Conservation (phyloP, 1,140 invertebrate species). For the Euglossa dilemma region DNA sequence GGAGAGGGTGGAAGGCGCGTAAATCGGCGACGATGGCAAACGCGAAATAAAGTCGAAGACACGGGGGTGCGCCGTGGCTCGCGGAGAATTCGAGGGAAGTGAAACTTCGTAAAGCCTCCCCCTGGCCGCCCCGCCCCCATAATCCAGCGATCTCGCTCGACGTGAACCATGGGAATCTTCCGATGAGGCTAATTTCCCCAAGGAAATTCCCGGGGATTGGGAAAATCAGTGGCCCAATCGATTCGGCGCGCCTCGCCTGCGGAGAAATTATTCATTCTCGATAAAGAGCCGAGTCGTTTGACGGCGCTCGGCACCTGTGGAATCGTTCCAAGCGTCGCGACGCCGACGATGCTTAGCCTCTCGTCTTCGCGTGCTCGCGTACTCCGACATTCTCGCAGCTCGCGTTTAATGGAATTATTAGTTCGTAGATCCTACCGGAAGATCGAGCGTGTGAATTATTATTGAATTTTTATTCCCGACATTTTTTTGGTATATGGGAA, state of each 20-base stretch:
- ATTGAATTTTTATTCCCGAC: too few species aligned
- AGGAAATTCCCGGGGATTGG: constrained; percentile 70
- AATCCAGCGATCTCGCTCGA: constrained; percentile 66
- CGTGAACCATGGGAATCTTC: constrained; percentile 70
- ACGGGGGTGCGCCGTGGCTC: constrained; percentile 4
- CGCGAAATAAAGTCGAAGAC: constrained; percentile 37
- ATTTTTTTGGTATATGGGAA: too few species aligned
- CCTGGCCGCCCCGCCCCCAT: constrained; percentile 17
- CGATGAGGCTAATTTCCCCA: constrained; percentile 71
- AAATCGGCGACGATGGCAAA: constrained; percentile 31
- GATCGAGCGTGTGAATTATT: too few species aligned
- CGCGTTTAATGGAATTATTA: too few species aligned
- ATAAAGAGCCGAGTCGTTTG: constrained; percentile 67
- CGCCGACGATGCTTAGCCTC: not conserved
- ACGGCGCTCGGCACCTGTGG: constrained; percentile 62
- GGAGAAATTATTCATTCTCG: constrained; percentile 71
- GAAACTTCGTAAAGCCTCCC: constrained; percentile 60
- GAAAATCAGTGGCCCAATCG: constrained; percentile 70
- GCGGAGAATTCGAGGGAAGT: constrained; percentile 52
- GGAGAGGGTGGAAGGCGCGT: not conserved
- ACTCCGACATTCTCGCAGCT: not conserved
- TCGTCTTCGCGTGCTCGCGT: not conserved
- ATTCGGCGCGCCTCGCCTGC: constrained; percentile 58
- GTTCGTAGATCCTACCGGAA: too few species aligned
- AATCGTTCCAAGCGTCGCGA: constrained; percentile 30